A percentile compares a stretch with the other conserved stretches of the same genome.
These are phyloP conservation scores for Nomada lathburiana DNA, from an alignment of 2,888 invertebrate genomes.

Conservation along the genomic window DNA sequence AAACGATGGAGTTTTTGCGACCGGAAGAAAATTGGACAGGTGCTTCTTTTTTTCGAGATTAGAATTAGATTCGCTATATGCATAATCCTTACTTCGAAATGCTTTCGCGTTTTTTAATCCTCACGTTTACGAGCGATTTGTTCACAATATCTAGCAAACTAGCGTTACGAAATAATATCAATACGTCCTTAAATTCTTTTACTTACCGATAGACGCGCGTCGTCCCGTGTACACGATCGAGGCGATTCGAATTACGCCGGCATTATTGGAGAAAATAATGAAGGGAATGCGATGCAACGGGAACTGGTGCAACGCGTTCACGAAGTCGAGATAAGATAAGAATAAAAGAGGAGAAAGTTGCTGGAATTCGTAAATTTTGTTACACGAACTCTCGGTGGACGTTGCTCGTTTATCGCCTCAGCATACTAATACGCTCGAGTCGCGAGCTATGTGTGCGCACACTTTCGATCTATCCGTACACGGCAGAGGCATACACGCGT, in stretches of 20 bases:
- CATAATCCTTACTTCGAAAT: not conserved
- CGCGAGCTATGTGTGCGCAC: not conserved
- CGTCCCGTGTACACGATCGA: not conserved
- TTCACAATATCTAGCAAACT: not conserved
- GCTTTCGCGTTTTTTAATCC: too few species aligned
- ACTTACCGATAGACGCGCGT: not conserved
- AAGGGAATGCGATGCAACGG: slow-evolving; percentile 33
- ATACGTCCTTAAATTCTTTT: not conserved
- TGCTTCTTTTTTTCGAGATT: too few species aligned
- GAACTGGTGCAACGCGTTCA: slow-evolving; percentile 56
- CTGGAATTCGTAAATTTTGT: slow-evolving; percentile 71
- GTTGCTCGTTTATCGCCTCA: slow-evolving; percentile 62
- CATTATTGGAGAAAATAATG: not conserved
- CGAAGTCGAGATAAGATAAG: slow-evolving; percentile 53
- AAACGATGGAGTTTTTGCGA: not conserved
- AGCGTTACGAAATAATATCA: not conserved
- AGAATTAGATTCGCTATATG: too few species aligned
- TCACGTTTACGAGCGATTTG: too few species aligned
- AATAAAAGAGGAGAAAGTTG: slow-evolving; percentile 77
- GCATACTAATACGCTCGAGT: slow-evolving; percentile 34
- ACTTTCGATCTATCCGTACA: slow-evolving; percentile 28
- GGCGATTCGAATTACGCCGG: not conserved
- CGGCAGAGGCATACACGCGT: too few species aligned
- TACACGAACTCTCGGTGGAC: slow-evolving; percentile 53
- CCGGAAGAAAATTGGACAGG: not conserved